Evolutionary conservation across 2,797 vertebrate species (phyloP), one percentile per base, ranked within the genome.

Genomic region (Meriones psammophilus): DNA sequence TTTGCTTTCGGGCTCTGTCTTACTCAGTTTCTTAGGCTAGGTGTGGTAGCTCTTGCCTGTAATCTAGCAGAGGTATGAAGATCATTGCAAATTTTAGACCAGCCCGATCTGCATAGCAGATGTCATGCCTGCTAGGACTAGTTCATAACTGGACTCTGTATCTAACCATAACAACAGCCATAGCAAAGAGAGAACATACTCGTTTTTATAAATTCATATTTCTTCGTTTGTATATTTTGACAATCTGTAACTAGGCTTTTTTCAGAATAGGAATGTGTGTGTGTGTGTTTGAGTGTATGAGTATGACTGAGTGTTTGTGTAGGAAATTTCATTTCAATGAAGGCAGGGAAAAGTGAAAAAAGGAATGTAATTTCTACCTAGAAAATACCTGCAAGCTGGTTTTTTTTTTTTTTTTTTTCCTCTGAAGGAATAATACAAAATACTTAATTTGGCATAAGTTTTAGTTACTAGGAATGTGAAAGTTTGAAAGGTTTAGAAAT

Each of bases 271-370:
- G 22, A n/a, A 20, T 36, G 24, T 36, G 13, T 62, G 24, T 81
- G 15, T 50, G 28, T 77, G 28, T 33, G 15, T 36, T 30, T 42
- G 42, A 42, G 42, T 50, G 46, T 50, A 50, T 50, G 46, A 50
- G 46, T 50, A 50, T 64, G 36, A 69, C n/a, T n/a, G 39, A 39
- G 33, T 96, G 76, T 71, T 42, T 5, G n/a, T 84, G 30, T 94
- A 87, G 58, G 90, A 97, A 91, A 88, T 91, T 88, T 93, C 79
- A 88, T 94, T 91, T 97, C 12, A 58, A 7, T 96, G 50, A 94
- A 80, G 30, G n/a, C 12, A 73, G 36, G 54, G 39, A 90, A 84
- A 92, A 84, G 24, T 83, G n/a, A 81, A 74, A 81, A 74, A 79
- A 91, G 66, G 24, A 83, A 17, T 66, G 26, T 87, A 30, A n/a